Evolutionary conservation across 2,888 invertebrate genomes (phyloP), one percentile per base, ranked within the genome.

Genomic region (Steinernema hermaphroditum): DNA sequence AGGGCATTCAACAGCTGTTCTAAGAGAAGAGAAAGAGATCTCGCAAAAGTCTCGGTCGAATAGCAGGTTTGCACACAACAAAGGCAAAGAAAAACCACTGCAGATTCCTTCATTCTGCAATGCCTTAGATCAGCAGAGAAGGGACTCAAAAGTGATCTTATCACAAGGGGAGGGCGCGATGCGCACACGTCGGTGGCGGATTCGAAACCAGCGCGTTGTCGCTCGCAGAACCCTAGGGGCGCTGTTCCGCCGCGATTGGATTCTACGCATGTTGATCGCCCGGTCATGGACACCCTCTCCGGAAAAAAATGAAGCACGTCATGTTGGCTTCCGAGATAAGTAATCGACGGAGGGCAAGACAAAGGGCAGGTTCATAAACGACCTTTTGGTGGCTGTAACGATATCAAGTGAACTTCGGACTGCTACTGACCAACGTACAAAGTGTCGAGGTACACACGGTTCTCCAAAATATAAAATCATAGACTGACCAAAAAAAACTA

Each of bases 121-220:
- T 4, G 37, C n/a, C n/a, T n/a, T n/a, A 37, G 37, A 37, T 37
- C 37, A 37, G 37, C 37, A 12, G 6, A 8, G 4, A 37, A 4
- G 37, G 37, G 37, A 37, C 37, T 37, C 37, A 4, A 8, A 37
- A 37, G 6, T 37, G 37, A 37, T 37, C 37, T 37, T 37, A 37
- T 37, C 37, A 37, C 6, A 37, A 12, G 37, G 12, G 37, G 37
- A 12, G 37, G 12, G 12, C 37, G 37, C 37, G 50, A 50, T 24
- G 19, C 24, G 16, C 29, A 32, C 6, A n/a, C 62, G 24, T 1
- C 34, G 29, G 27, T 22, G 32, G 62, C 62, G 62, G 62, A 62
- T 62, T 62, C 32, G 27, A 62, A 62, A 62, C 62, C 62, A 62
- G 62, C 62, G 62, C 62, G 62, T 32, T 62, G 27, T 62, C 62